Evolutionary conservation across 1,140 invertebrate genomes (phyloP).

Genomic region (Pentalonia nigronervosa): DNA sequence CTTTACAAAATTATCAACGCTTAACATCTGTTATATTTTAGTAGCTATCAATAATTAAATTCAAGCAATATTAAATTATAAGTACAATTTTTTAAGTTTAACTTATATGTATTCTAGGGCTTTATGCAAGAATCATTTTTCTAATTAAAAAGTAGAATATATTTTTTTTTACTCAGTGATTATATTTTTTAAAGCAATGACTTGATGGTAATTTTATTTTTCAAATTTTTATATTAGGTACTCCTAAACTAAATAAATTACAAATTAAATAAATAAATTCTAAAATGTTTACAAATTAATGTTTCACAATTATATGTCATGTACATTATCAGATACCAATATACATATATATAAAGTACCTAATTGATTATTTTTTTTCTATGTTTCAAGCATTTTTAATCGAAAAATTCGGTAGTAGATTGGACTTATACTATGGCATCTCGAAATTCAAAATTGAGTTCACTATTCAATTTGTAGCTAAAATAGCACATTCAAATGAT

Average conservation of each 20-base stretch:
- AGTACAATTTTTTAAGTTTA: background rate
- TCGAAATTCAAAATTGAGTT: too few relatives aligned
- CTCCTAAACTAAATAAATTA: background rate
- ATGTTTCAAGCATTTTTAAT: background rate
- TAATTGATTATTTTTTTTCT: background rate
- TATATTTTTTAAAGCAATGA: background rate
- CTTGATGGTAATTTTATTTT: background rate
- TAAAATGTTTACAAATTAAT: background rate
- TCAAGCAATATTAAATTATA: background rate
- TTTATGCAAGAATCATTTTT: too few relatives aligned
- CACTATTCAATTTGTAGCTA: background rate
- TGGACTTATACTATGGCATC: background rate
- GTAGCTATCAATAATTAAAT: background rate
- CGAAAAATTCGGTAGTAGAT: background rate
- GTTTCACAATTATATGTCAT: background rate
- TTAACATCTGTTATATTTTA: background rate
- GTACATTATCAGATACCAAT: background rate
- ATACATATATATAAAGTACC: background rate
- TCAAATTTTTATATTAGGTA: background rate
- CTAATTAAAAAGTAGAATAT: too few relatives aligned
- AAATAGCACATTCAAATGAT: background rate
- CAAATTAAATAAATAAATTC: background rate
- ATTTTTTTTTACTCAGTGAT: background rate
- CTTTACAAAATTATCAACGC: background rate
- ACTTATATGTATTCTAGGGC: too few relatives aligned